Conservation (phyloP, 2,797 vertebrate species). For the Cercopithecus hamlyni region DNA sequence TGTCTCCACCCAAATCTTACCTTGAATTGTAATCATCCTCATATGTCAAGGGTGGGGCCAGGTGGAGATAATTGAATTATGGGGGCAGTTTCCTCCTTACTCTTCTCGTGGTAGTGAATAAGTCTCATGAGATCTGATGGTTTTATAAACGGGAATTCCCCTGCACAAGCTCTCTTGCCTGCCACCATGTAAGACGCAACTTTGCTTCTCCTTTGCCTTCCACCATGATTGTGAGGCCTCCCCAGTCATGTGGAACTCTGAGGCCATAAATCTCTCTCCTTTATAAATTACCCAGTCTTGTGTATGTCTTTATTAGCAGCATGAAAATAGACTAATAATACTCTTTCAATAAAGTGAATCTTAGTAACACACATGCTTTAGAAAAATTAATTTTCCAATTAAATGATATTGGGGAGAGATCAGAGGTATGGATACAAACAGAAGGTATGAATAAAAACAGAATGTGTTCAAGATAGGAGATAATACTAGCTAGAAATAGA, state of each 20-base stretch:
- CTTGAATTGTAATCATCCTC: neutral
- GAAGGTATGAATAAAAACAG: neutral
- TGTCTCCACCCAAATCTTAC: neutral
- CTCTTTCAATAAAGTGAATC: neutral
- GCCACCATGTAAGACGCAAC: neutral
- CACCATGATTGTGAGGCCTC: neutral
- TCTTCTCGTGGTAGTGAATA: neutral
- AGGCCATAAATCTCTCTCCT: neutral
- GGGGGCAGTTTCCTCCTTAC: neutral
- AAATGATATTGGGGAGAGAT: neutral
- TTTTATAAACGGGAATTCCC: neutral
- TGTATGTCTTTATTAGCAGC: neutral
- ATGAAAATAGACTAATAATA: neutral
- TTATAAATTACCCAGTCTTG: neutral
- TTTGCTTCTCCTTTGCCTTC: neutral
- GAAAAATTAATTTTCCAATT: neutral
- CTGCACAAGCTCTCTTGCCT: neutral
- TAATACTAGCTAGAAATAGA: neutral
- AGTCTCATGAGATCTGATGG: neutral
- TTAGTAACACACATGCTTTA: neutral
- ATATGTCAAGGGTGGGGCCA: neutral
- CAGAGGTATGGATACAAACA: neutral
- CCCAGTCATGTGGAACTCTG: neutral
- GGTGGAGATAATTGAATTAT: neutral
- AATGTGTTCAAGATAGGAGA: neutral